Base-by-base conservation (phyloP, 2,113 vertebrate species). In the Megaceryle torquata region DNA sequence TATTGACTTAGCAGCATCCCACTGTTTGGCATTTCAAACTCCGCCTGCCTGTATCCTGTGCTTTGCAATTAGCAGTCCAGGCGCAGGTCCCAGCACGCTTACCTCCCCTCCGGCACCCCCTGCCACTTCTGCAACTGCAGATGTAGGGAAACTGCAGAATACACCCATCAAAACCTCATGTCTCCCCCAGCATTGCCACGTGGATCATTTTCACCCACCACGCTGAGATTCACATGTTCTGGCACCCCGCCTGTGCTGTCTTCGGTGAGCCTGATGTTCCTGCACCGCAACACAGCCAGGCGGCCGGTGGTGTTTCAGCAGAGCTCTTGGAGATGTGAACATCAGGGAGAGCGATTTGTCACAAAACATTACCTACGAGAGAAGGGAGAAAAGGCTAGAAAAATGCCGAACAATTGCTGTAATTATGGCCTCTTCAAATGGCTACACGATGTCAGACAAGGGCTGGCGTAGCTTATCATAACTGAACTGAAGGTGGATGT, bases 131-230 rank as follows among this genome's bases (percentile, higher is more conserved):
- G 72, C 43, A 15, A 51, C 44, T 67, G 69, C 76, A 74, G 63
- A 22, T 13, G 1, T 20, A 70, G 41, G 43, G 31, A 91, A 68
- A 25, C 21, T 4, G 29, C 21, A n/a, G 67, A 44, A 59, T 4
- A 39, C 46, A 19, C 72, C 56, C 26, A 1, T 9, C 57, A 33
- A 20, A 93, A n/a, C 24, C 54, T 16, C 83, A 51, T 25, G 44
- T 74, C 14, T 53, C 31, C 48, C 79, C n/a, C 60, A 33, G n/a
- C 46, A 39, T 13, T 0, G 0, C 54, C 21, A 0, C 2, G 0
- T 11, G 67, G 70, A 74, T 46, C 9, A 4, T 89, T 92, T 82
- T 77, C 81, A 87, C 74, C 54, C 25, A 5, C 37, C 28, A 74
- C 59, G 54, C n/a, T 16, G 56, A 83, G 82, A 63, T 20, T 48